These are phyloP conservation scores for Teleopsis dalmanni DNA, from an alignment of 1,140 invertebrate species.

Conservation along the genomic window DNA sequence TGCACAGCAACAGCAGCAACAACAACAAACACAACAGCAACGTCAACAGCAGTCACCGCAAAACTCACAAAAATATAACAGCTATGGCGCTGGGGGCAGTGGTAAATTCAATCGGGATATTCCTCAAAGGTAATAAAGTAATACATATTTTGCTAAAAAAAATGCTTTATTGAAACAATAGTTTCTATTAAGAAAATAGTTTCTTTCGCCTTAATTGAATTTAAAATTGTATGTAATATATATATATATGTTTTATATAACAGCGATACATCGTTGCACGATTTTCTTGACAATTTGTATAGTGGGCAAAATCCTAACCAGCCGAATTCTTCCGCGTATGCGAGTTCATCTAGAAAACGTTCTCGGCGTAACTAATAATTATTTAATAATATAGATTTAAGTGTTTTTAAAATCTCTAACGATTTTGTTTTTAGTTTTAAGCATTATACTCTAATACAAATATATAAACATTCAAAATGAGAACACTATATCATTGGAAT, in stretches of 20 bases:
- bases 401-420: too few species aligned
- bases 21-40: conserved; percentile 31
- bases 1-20: conserved; percentile 50
- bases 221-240: not conserved
- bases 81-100: too few species aligned
- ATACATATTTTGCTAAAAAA: too few species aligned
- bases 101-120: conserved; percentile 16
- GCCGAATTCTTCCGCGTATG: conserved; percentile 23
- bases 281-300: conserved; percentile 42
- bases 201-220: not conserved
- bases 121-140: conserved; percentile 14
- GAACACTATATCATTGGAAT: too few species aligned
- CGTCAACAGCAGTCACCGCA: conserved; percentile 22
- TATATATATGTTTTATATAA: conserved; percentile 3
- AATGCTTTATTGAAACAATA: not conserved
- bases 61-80: too few species aligned
- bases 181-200: not conserved
- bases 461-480: too few species aligned
- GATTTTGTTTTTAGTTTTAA: too few species aligned
- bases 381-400: too few species aligned
- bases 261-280: conserved; percentile 39
- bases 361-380: conserved; percentile 32
- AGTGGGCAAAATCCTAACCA: conserved; percentile 39
- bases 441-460: too few species aligned
- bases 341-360: conserved; percentile 27